Evolutionary conservation across 2,888 invertebrate genomes (phyloP), one percentile per base, ranked within the genome.

Genomic region (Mechanitis messenoides): DNA sequence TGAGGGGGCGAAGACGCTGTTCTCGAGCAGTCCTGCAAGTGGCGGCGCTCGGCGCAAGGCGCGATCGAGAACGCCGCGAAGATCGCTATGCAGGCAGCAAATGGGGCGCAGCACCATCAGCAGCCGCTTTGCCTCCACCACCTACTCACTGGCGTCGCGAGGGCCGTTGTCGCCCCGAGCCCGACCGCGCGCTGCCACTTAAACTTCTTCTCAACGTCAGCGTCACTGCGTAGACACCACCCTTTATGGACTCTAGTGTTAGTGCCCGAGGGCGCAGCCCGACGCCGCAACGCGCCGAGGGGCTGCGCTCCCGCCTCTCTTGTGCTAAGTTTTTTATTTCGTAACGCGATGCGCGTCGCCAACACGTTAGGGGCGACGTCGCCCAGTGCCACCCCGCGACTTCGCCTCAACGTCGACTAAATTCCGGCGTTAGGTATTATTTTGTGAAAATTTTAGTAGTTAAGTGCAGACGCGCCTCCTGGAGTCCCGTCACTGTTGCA

Each of bases 21-120:
- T 70, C 72, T n/a, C 76, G 83, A 35, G 75, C 73, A 60, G 76
- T 76, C 47, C 69, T 77, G 68, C 77, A 50, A 50, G 50, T 83
- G 61, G 74, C 69, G 69, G 75, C 70, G 56, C 68, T 74, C 61
- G 71, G 74, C 60, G 74, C 72, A 60, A 67, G 75, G 62, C 66
- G 72, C 47, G 73, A 70, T 53, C 74, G 79, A 62, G 72, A 70
- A 61, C 69, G 69, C 35, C 74, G 85, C 53, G 79, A 80, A 60
- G 87, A 86, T 73, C 85, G 87, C 68, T 87, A 84, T 81, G 95
- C 95, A 69, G 95, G 93, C 77, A 94, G 95, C 79, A 95, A 95
- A 83, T 96, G 95, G 91, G 95, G 94, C 76, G 95, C 95, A 72
- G 94, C 96, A 60, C 96, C 96, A 58, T 92, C 94, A 62, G 95